A percentile compares a stretch with the other conserved stretches of the same genome.
These are phyloP conservation scores for Turritopsis dohrnii DNA, from an alignment of 30 jellyfish, hydroid and myxozoan genomes.

Conservation along the genomic window DNA sequence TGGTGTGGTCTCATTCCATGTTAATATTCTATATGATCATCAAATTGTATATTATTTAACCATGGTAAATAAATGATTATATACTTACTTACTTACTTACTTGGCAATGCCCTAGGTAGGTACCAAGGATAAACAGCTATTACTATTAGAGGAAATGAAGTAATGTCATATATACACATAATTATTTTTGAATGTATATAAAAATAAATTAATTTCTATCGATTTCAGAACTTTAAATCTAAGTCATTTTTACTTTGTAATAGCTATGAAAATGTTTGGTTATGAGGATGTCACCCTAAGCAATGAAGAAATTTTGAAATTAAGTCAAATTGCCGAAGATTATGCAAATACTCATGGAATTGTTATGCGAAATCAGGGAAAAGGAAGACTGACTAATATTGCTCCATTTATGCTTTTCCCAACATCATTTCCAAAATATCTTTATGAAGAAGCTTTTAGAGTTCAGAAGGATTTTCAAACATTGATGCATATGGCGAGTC, in stretches of 20 bases:
- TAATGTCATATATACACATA: too few species aligned
- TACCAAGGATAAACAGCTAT: too few species aligned
- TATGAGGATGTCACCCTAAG: constrained; percentile 25
- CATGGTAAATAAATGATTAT: too few species aligned
- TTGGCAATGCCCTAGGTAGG: too few species aligned
- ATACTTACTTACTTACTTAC: too few species aligned
- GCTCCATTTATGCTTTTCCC: constrained; percentile 93
- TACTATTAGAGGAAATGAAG: too few species aligned
- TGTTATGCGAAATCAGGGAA: constrained; percentile 57
- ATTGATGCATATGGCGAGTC: constrained; percentile 63
- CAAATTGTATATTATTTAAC: too few species aligned
- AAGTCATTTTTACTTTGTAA: not conserved
- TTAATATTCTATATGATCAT: too few species aligned
- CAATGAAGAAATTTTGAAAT: constrained; percentile 5
- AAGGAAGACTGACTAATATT: constrained; percentile 39
- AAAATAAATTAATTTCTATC: too few species aligned
- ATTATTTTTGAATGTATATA: too few species aligned
- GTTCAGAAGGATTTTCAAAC: constrained; percentile 80
- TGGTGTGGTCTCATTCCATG: too few species aligned
- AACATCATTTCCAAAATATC: constrained; percentile 82
- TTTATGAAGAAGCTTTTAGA: constrained; percentile 62
- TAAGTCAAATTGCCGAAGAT: constrained; percentile 67
- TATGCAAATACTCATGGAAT: constrained; percentile 86
- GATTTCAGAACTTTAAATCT: too few species aligned
- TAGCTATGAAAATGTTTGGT: constrained; percentile 35